Evolutionary conservation across 2,888 invertebrate genomes (phyloP).

Genomic region (Abrostola tripartita): DNA sequence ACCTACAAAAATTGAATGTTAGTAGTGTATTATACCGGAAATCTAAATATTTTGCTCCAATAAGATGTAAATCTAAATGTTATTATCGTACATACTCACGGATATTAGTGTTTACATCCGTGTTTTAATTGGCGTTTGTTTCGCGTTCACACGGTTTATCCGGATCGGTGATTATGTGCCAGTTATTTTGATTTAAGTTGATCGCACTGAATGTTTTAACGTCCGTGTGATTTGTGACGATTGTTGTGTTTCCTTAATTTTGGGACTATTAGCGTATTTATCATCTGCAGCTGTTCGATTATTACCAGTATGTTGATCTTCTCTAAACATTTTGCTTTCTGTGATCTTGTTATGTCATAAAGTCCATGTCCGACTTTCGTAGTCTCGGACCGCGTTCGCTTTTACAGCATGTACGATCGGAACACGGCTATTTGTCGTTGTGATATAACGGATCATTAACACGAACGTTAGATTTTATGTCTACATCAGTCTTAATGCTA

Average conservation of each 20-base stretch:
- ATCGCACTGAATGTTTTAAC: slow-evolving; percentile 19
- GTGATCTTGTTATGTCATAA: slow-evolving; percentile 62
- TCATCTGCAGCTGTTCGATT: slow-evolving; percentile 3
- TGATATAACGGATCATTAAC: slow-evolving; percentile 54
- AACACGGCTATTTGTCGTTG: slow-evolving; percentile 60
- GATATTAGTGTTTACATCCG: slow-evolving; percentile 64
- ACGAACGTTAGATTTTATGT: slow-evolving; percentile 35
- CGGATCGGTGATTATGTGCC: slow-evolving; percentile 40
- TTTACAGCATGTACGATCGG: slow-evolving; percentile 59
- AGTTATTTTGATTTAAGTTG: slow-evolving; percentile 30
- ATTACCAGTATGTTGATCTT: slow-evolving; percentile 15
- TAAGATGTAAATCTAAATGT: slow-evolving; percentile 45
- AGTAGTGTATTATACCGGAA: slow-evolving; percentile 37
- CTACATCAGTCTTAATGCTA: slow-evolving; percentile 12
- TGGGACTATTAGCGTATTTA: slow-evolving; percentile 30
- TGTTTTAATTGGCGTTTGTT: slow-evolving; percentile 65
- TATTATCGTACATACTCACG: slow-evolving; percentile 45
- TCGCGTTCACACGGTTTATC: slow-evolving; percentile 60
- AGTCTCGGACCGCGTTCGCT: slow-evolving; percentile 57
- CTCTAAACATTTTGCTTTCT: slow-evolving; percentile 38
- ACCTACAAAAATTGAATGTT: slow-evolving; percentile 50
- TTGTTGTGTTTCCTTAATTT: slow-evolving; percentile 43
- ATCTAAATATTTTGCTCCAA: slow-evolving; percentile 42
- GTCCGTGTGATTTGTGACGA: slow-evolving; percentile 16
- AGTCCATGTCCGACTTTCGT: slow-evolving; percentile 62